Evolutionary conservation across 2,113 vertebrate genomes (phyloP), one percentile per base, ranked within the genome.

Genomic region (Anhinga anhinga): DNA sequence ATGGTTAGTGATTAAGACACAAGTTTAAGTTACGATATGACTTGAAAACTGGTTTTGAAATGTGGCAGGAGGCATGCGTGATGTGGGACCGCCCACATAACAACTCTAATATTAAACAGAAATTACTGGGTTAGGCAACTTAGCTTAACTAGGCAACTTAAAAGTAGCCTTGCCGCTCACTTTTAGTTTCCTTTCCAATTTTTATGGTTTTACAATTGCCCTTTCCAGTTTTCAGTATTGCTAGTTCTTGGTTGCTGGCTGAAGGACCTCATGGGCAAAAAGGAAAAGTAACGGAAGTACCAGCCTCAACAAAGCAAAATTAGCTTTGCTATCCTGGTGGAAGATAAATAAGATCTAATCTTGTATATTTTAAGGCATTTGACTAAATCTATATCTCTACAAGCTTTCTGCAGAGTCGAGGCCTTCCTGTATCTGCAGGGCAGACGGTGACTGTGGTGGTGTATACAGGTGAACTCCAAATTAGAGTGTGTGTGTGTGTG

Each of bases 1-100:
- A 0, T 23, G 26, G 34, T 55, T 25, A 14, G 86, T 27, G 77
- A 55, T 89, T 29, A 44, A 71, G 65, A 11, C 4, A 2, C 15
- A 50, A 59, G 44, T 12, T 49, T 32, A 42, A 74, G 38, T 50
- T 83, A 9, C 0, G 13, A 21, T 42, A 22, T 0, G 30, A 20
- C 53, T 49, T 5, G 21, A 93, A 71, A 66, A 25, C 4, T 0
- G 1, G 7, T 9, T 65, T 25, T 59, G 50, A 61, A 65, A 30
- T 4, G 26, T 40, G 53, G 47, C 22, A 11, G 15, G 49, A 79
- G 81, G 18, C 10, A 6, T 11, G 11, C 12, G 0, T 22, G 2
- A 19, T 1, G 11, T 18, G 86, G 47, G 34, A 27, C 62, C 73
- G 53, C 74, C 78, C 23, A 27, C 30, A 49, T 29, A 49, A 7